phyloP scores from a whole-genome alignment of 2,797 vertebrate species.

The Gallinago stenura region DNA sequence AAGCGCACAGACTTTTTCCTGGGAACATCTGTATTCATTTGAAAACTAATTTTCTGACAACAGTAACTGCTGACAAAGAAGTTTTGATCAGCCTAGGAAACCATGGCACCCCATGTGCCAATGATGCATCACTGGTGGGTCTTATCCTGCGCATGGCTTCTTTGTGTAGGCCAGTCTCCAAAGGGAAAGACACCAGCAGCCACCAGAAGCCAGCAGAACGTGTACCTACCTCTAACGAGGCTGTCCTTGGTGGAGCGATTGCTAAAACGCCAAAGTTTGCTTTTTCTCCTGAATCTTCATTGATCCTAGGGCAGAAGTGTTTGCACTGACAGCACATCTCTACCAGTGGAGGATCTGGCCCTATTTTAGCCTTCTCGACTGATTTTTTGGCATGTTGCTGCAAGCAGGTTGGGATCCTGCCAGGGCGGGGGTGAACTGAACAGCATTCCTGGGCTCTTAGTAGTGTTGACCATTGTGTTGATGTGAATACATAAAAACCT shows the following conservation, averaged over 20 bases:
- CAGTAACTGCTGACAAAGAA: neutral
- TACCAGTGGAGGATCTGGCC: neutral
- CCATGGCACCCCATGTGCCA: fast-evolving
- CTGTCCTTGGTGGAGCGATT: neutral
- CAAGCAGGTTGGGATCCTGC: neutral
- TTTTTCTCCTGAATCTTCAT: neutral
- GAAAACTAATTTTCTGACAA: neutral
- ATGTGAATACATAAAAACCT: constrained; percentile 34
- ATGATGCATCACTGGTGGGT: neutral
- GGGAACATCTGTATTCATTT: neutral
- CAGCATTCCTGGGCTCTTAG: constrained; percentile 51
- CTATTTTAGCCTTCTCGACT: neutral
- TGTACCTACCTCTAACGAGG: fast-evolving
- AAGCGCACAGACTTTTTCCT: neutral
- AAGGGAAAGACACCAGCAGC: neutral
- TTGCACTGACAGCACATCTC: neutral
- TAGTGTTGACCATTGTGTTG: constrained; percentile 48
- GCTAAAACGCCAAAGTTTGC: neutral
- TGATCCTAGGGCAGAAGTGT: neutral
- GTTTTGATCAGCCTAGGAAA: neutral
- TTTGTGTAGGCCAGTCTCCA: neutral
- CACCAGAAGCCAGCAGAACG: fast-evolving
- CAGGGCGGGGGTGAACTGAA: neutral
- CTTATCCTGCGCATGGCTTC: fast-evolving
- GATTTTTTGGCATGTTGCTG: neutral